phyloP scores from a whole-genome alignment of 2,797 vertebrate genomes.

The Hybognathus amarus region DNA sequence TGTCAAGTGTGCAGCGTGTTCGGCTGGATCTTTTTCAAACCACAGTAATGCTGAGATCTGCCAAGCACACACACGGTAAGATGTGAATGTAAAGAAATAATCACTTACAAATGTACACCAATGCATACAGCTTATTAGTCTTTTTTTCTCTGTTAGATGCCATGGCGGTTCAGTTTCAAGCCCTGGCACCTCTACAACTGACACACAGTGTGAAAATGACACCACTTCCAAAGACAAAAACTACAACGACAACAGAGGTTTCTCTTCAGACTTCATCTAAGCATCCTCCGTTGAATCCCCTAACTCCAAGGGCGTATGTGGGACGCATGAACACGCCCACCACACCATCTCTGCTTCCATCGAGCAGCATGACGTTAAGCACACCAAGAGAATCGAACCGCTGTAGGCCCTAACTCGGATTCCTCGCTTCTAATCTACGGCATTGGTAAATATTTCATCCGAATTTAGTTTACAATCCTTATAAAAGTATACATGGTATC shows the following conservation, averaged over 20 bases:
- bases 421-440: rapidly evolving
- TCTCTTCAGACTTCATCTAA: not conserved
- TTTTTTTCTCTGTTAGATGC: slow-evolving; percentile 67
- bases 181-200: slow-evolving; percentile 57
- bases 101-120: not conserved
- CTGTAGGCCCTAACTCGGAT: rapidly evolving
- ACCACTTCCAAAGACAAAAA: rapidly evolving
- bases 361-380: not conserved
- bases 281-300: rapidly evolving
- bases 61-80: slow-evolving; percentile 70
- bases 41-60: slow-evolving; percentile 63
- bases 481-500: not conserved
- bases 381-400: not conserved
- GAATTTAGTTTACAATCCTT: not conserved
- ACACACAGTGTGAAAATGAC: slow-evolving; percentile 64
- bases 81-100: slow-evolving; percentile 11
- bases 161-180: slow-evolving; percentile 38
- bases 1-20: slow-evolving; percentile 66
- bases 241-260: not conserved
- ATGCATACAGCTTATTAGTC: not conserved
- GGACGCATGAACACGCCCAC: rapidly evolving
- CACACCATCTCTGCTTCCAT: not conserved
- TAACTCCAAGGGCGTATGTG: rapidly evolving
- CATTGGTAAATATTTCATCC: slow-evolving; percentile 3
- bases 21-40: slow-evolving; percentile 69